phyloP scores from a whole-genome alignment of 2,113 vertebrate species.

The Calonectris borealis region DNA sequence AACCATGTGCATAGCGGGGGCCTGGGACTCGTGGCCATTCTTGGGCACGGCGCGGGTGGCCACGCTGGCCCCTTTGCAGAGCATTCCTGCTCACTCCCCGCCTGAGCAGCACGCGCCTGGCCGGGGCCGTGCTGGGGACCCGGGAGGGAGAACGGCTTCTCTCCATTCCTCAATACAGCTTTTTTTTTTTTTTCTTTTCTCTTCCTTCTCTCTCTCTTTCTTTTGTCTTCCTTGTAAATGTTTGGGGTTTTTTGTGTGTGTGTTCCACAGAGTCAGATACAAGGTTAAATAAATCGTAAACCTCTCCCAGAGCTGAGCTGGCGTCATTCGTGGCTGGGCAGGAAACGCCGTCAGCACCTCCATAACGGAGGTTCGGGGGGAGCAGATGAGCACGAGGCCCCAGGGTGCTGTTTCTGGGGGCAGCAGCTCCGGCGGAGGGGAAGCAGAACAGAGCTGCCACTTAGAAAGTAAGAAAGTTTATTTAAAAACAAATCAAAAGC shows the following conservation, averaged over 20 bases:
- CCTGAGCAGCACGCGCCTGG: neutral
- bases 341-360: rapidly evolving
- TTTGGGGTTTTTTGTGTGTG: constrained; percentile 63
- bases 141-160: neutral
- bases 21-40: neutral
- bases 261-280: constrained; percentile 67
- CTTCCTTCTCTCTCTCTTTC: neutral
- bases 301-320: neutral
- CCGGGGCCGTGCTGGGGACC: neutral
- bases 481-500: constrained; percentile 47
- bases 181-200: neutral
- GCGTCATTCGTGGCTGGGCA: neutral
- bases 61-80: neutral
- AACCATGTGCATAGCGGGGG: neutral
- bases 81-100: neutral
- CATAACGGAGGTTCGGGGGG: rapidly evolving
- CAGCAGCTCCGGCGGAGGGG: neutral
- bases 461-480: constrained; percentile 57
- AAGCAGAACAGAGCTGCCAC: constrained; percentile 19
- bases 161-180: constrained; percentile 38
- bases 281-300: constrained; percentile 73
- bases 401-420: neutral
- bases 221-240: constrained; percentile 71
- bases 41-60: neutral
- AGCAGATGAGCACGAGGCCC: rapidly evolving